Conservation (phyloP, 2,113 vertebrate species). For the Rhea americana region DNA sequence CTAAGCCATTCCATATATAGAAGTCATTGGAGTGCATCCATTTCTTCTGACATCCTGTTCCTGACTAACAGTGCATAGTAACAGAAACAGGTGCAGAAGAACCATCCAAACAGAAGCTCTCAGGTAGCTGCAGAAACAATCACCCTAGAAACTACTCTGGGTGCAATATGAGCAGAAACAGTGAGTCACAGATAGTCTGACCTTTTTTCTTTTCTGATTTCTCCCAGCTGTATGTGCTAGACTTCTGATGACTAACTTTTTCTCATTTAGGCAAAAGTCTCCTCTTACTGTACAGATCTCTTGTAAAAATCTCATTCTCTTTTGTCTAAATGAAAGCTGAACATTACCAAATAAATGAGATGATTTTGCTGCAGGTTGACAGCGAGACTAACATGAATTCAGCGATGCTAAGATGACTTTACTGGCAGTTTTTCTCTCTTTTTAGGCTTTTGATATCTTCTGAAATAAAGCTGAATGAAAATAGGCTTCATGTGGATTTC, state of each 20-base stretch:
- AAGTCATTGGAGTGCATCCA: neutral
- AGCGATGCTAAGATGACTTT: neutral
- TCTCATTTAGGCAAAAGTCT: neutral
- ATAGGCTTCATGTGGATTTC: slow-evolving; percentile 37
- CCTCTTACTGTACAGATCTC: neutral
- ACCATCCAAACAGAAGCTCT: neutral
- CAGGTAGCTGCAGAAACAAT: neutral
- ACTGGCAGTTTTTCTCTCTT: neutral
- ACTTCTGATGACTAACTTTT: neutral
- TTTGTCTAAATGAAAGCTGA: neutral
- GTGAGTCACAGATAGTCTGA: too few species aligned
- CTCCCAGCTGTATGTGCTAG: too few species aligned
- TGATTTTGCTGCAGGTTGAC: neutral
- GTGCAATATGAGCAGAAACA: neutral
- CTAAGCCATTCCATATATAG: neutral
- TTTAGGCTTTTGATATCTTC: slow-evolving; percentile 77
- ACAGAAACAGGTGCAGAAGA: neutral
- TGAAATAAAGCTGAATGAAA: slow-evolving; percentile 69
- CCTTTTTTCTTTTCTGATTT: too few species aligned
- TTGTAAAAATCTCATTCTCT: neutral
- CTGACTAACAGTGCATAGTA: neutral
- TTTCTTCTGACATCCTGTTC: neutral
- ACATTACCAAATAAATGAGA: neutral
- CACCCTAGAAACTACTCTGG: neutral
- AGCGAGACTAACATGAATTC: neutral